Evolutionary conservation across 2,888 invertebrate species (phyloP).

Genomic region (Noctua comes): DNA sequence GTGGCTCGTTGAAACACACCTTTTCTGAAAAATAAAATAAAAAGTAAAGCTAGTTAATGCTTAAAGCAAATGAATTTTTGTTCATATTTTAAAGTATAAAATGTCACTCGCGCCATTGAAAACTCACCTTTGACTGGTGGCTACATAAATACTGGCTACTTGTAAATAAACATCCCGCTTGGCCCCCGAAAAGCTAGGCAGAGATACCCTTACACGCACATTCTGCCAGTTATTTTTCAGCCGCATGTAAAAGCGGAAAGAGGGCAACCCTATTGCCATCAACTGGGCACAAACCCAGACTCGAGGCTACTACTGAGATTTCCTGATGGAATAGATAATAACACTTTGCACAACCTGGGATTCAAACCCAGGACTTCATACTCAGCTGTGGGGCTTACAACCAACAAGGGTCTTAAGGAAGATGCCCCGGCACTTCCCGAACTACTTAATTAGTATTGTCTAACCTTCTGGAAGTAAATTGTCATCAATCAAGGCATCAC

Average conservation of each 20-base stretch:
- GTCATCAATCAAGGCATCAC: slow-evolving; percentile 97
- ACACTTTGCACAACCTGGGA: background rate
- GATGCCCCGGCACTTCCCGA: background rate
- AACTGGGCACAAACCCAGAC: background rate
- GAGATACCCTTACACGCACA: background rate
- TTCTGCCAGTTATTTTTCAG: background rate
- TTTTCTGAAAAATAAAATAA: slow-evolving; percentile 87
- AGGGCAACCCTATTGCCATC: background rate
- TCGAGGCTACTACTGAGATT: background rate
- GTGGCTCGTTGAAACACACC: slow-evolving; percentile 96
- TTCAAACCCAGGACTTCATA: background rate
- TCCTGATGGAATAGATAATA: background rate
- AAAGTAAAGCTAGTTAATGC: background rate
- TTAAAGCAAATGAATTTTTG: background rate
- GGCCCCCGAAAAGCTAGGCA: background rate
- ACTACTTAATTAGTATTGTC: background rate
- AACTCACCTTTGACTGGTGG: background rate
- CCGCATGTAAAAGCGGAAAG: background rate
- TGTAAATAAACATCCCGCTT: background rate
- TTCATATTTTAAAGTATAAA: background rate
- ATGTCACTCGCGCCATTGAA: background rate
- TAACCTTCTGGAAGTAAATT: slow-evolving; percentile 93
- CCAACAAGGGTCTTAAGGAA: background rate
- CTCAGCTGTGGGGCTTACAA: background rate
- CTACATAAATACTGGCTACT: background rate